These are phyloP conservation scores for Furcula furcula DNA, from an alignment of 2,888 invertebrate species.

Conservation along the genomic window DNA sequence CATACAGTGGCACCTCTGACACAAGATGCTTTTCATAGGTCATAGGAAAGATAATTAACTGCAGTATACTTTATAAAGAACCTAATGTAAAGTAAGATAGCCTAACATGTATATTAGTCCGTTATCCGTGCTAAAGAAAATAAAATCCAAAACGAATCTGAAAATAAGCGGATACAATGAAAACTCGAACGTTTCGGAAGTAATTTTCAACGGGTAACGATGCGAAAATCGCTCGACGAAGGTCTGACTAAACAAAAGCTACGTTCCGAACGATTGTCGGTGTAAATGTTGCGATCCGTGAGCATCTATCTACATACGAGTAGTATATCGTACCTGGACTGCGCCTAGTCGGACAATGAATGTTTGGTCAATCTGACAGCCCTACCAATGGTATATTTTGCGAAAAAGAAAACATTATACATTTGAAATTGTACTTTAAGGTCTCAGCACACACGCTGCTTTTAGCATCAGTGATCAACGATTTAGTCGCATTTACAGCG, in stretches of 20 bases:
- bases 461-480: too few species aligned
- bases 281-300: constrained; percentile 38
- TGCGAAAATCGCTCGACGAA: constrained; percentile 16
- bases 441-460: too few species aligned
- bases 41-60: too few species aligned
- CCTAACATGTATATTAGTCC: too few species aligned
- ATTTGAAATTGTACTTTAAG: too few species aligned
- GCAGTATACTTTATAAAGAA: too few species aligned
- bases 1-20: too few species aligned
- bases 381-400: constrained; percentile 33
- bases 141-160: not conserved
- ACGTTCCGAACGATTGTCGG: constrained; percentile 23
- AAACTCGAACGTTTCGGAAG: not conserved
- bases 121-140: not conserved
- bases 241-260: constrained; percentile 21
- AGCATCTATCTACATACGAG: too few species aligned
- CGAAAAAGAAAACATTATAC: too few species aligned
- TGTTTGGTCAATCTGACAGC: constrained; percentile 46
- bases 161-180: not conserved
- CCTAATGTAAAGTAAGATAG: too few species aligned
- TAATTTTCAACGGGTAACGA: constrained; percentile 5
- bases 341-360: constrained; percentile 35
- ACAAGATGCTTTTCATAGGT: too few species aligned
- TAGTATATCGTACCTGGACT: constrained; percentile 25
- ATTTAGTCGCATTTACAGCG: too few species aligned